phyloP scores from a whole-genome alignment of 2,797 vertebrate species.

The Molossus molossus region DNA sequence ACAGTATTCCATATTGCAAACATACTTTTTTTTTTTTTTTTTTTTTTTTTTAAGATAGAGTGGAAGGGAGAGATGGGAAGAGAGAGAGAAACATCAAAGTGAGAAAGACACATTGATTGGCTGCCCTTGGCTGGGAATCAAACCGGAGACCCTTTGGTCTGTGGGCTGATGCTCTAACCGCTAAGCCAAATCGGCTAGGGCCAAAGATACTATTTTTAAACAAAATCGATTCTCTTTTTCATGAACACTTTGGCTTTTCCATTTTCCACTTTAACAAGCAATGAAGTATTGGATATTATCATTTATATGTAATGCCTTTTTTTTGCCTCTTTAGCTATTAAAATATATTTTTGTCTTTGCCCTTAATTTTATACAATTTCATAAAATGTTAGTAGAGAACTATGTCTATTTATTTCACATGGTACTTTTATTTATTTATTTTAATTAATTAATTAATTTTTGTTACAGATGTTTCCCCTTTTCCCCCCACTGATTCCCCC shows the following conservation, averaged over 20 bases:
- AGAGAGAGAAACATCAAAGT: too few species aligned
- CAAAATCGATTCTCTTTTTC: slow-evolving; percentile 23
- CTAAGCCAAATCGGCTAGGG: too few species aligned
- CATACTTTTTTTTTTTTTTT: neutral
- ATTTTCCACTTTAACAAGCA: slow-evolving; percentile 19
- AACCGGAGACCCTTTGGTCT: too few species aligned
- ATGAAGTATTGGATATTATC: neutral
- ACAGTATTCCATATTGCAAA: neutral
- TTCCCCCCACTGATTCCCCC: too few species aligned
- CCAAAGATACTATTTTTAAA: neutral
- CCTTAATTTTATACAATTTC: neutral
- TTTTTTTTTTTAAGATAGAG: too few species aligned
- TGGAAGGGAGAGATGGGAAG: too few species aligned
- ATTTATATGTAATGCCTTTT: neutral
- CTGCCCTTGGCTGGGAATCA: too few species aligned
- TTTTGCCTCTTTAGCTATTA: neutral
- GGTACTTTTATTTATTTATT: neutral
- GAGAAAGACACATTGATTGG: too few species aligned
- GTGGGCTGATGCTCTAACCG: too few species aligned
- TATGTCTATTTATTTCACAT: neutral
- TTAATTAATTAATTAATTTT: too few species aligned
- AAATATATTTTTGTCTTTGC: slow-evolving; percentile 43
- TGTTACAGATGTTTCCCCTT: too few species aligned
- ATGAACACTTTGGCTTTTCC: neutral
- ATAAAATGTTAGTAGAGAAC: neutral